phyloP scores from a whole-genome alignment of 30 jellyfish, hydroid and myxozoan genomes.

The Chrysaora quinquecirrha region DNA sequence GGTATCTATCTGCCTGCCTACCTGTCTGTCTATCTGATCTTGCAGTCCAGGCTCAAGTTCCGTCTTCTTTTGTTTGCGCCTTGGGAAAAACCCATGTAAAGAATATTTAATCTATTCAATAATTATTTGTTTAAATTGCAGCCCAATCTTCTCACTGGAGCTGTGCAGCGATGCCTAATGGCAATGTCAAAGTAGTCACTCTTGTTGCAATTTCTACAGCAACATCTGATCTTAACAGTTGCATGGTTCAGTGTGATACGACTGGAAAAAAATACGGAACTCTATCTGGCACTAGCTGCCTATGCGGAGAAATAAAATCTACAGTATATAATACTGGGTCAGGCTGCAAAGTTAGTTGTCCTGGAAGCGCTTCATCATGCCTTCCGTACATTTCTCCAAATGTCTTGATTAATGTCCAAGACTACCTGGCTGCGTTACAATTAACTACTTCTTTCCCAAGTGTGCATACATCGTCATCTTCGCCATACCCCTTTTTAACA shows the following conservation, averaged over 20 bases:
- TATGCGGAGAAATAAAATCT: not conserved
- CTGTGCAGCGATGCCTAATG: not conserved
- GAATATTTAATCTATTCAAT: too few relatives aligned
- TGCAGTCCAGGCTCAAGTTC: too few relatives aligned
- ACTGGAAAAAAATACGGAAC: not conserved
- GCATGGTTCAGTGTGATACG: not conserved
- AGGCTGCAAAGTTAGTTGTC: not conserved
- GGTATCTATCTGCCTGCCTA: too few relatives aligned
- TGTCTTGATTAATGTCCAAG: not conserved
- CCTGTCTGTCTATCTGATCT: too few relatives aligned
- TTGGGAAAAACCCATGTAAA: too few relatives aligned
- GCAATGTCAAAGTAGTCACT: not conserved
- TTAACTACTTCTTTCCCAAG: too few relatives aligned
- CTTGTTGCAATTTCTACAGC: not conserved
- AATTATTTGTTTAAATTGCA: too few relatives aligned
- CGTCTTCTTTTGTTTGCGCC: too few relatives aligned
- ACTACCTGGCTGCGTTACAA: not conserved
- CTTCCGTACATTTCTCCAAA: not conserved
- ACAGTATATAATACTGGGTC: not conserved
- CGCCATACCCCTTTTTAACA: too few relatives aligned
- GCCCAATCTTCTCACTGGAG: not conserved
- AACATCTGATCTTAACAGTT: not conserved
- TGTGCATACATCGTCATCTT: too few relatives aligned
- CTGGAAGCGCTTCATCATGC: not conserved
- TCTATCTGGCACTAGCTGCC: not conserved